Evolutionary conservation across 2,113 vertebrate species (phyloP), one percentile per base, ranked within the genome.

Genomic region (Perccottus glenii): DNA sequence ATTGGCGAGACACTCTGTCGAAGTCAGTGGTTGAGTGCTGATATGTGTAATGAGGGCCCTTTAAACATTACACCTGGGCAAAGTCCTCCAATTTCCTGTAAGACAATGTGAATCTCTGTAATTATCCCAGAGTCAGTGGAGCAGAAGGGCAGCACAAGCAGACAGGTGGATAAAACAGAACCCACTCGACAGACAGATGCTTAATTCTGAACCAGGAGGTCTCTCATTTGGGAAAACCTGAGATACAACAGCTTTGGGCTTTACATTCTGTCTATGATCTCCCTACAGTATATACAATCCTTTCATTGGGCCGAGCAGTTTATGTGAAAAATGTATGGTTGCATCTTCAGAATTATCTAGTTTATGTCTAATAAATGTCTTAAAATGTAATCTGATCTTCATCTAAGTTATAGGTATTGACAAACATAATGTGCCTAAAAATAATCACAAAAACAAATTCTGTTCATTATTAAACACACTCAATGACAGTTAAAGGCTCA

Each of bases 81-180:
- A 85, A 88, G 70, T 89, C 88, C 85, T 91, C 84, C 85, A 89
- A 88, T 90, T 92, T 92, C 89, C 84, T 86, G 78, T 68, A 81
- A 90, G 82, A 90, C 83, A 88, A 90, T 87, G 83, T 77, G 79
- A 85, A 87, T 73, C 82, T 92, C 88, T 88, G 81, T 91, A 93
- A 91, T 93, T 93, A 92, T 87, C 80, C 78, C 60, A 59, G 48
- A 79, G 76, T 77, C 82, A 73, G 65, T 80, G 77, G 82, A 85
- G 80, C 85, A 85, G 82, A 73, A 85, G 79, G 87, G 69, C 82
- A 78, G 75, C 48, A 63, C 67, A 52, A 57, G 77, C 49, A 83
- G 83, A 63, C 90, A 89, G 85, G 86, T 86, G 84, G 83, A 87
- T 85, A 76, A 91, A 85, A 86, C 67, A 77, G 70, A 77, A 75